Base-by-base conservation (phyloP, 1,140 invertebrate species). In the Drosophila setifemur region DNA sequence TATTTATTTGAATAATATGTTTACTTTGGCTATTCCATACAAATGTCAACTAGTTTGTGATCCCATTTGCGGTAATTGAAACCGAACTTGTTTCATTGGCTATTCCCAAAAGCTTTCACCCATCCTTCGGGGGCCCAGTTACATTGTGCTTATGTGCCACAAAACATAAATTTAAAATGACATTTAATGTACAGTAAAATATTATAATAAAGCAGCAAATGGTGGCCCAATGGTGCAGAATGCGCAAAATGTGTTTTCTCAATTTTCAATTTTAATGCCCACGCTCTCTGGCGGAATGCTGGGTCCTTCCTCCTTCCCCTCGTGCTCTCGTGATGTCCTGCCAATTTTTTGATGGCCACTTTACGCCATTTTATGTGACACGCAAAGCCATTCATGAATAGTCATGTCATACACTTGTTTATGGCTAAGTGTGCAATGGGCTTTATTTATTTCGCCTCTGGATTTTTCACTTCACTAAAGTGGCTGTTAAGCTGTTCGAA, bases 331-430 rank as follows among this genome's bases (percentile, higher is more conserved):
- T 55, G 57, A 73, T 78, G 68, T 63, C 37, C 49, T 72, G 78
- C 35, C 69, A 82, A 78, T 82, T 60, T 82, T 85, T 83, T 85
- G 73, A 85, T 79, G 70, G 54, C 54, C 79, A 79, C 81, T 79
- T 85, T 79, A 58, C 44, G 64, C 48, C 64, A 45, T 70, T 83
- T 79, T 85, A 78, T 79, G 67, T 55, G 52, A 50, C 67, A 54
- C 61, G 54, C 72, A 75, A 58, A 75, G 47, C 53, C 60, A 47
- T 58, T 64, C 47, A 72, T 75, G 50, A 81, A 76, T 82, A 76
- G 66, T 67, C 53, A 39, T 50, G 61, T 40, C 43, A 43, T 49
- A 61, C 23, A 72, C 48, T 73, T 68, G 61, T 77, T 68, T 72
- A 68, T 82, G 69, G 47, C 14, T 48, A 48, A 68, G 40, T 66